Conservation (phyloP, 2,113 vertebrate species). For the Dicentrarchus labrax region DNA sequence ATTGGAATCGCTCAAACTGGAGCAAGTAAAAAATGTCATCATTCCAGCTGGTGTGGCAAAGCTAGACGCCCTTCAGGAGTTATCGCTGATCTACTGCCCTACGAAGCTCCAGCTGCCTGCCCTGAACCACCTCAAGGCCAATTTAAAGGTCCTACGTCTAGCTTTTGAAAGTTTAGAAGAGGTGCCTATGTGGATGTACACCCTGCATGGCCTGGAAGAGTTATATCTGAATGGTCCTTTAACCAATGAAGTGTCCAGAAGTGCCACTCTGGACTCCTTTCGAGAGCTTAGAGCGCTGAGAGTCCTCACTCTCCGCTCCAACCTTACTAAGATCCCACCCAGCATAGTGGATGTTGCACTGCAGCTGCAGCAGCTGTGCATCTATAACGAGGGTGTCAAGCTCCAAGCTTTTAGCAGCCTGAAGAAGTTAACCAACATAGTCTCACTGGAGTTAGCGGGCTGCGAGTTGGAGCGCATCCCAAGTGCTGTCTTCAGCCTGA, state of each 20-base stretch:
- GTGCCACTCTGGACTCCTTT: slow-evolving; percentile 84
- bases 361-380: slow-evolving; percentile 85
- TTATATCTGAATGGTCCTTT: slow-evolving; percentile 87
- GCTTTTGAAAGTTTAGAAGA: slow-evolving; percentile 86
- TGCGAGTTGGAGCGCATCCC: slow-evolving; percentile 91
- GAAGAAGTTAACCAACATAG: slow-evolving; percentile 87
- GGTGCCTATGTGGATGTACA: slow-evolving; percentile 90
- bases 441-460: slow-evolving; percentile 86
- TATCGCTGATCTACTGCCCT: slow-evolving; percentile 86
- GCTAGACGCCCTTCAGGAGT: slow-evolving; percentile 85
- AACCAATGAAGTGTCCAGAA: slow-evolving; percentile 83
- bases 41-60: slow-evolving; percentile 86
- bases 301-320: slow-evolving; percentile 84
- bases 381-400: slow-evolving; percentile 87
- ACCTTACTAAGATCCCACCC: slow-evolving; percentile 88
- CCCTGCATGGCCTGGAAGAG: slow-evolving; percentile 87
- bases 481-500: slow-evolving; percentile 89
- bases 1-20: slow-evolving; percentile 89
- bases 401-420: slow-evolving; percentile 88
- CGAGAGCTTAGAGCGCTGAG: slow-evolving; percentile 88
- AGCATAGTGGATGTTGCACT: slow-evolving; percentile 83
- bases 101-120: slow-evolving; percentile 87
- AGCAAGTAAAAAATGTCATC: slow-evolving; percentile 86
- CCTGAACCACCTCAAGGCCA: slow-evolving; percentile 85
- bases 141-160: slow-evolving; percentile 86